Conservation (phyloP, 1,140 invertebrate genomes). For the Drosophila nannoptera region DNA sequence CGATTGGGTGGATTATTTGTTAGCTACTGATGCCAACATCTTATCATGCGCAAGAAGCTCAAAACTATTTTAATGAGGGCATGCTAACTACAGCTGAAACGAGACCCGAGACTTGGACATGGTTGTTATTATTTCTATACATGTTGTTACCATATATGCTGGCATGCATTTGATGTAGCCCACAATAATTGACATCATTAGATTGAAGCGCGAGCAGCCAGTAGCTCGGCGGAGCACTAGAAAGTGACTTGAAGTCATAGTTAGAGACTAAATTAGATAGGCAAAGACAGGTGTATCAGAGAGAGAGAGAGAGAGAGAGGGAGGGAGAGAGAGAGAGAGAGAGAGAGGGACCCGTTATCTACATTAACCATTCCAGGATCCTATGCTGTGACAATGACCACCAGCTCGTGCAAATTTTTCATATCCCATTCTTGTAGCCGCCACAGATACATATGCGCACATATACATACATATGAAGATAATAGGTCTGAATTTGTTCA, state of each 20-base stretch:
- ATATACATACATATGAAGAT: background rate
- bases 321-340: background rate
- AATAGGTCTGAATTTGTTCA: background rate
- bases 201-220: conserved; percentile 66
- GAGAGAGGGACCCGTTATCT: conserved; percentile 41
- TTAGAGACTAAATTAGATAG: no score
- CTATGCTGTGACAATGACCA: conserved; percentile 36
- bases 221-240: conserved; percentile 57
- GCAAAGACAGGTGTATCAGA: no score
- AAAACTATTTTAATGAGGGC: conserved; percentile 61
- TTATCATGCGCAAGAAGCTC: no score
- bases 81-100: conserved; percentile 13
- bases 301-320: no score
- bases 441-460: background rate
- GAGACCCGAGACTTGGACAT: conserved; percentile 43
- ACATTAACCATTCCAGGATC: conserved; percentile 31
- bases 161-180: conserved; percentile 69
- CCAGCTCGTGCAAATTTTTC: conserved; percentile 27
- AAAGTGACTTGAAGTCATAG: conserved; percentile 51
- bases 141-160: conserved; percentile 68
- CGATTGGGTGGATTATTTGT: no score
- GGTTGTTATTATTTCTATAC: conserved; percentile 30
- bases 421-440: background rate
- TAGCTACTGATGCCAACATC: no score
- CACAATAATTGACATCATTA: conserved; percentile 76